Evolutionary conservation across 2,113 vertebrate species (phyloP).

Genomic region (Ailuropoda melanoleuca): DNA sequence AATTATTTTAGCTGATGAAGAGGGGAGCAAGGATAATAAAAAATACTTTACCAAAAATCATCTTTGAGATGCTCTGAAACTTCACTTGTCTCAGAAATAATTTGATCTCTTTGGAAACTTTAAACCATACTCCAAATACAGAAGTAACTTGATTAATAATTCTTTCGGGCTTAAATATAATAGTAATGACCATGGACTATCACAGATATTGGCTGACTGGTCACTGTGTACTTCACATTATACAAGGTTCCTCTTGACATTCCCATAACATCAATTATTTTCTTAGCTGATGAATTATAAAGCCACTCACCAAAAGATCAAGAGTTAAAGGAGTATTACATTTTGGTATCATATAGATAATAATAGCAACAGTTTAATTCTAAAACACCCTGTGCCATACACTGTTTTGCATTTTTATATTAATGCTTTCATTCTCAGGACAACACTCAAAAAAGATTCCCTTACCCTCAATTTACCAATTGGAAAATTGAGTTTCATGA

Average conservation of each 20-base stretch:
- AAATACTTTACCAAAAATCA: neutral
- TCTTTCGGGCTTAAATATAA: neutral
- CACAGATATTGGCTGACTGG: neutral
- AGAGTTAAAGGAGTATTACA: neutral
- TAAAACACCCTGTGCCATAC: neutral
- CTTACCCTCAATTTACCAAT: neutral
- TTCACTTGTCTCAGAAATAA: neutral
- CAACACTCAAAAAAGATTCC: neutral
- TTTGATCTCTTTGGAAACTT: neutral
- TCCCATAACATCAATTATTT: neutral
- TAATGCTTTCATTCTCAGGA: neutral
- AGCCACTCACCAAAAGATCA: neutral
- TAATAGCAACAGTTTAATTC: neutral
- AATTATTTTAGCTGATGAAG: neutral
- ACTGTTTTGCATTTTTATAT: neutral
- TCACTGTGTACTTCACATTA: neutral
- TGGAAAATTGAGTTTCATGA: neutral
- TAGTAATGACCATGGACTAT: neutral
- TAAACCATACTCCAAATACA: neutral
- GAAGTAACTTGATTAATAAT: neutral
- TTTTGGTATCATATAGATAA: neutral
- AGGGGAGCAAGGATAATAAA: neutral
- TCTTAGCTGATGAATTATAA: neutral
- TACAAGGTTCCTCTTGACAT: neutral
- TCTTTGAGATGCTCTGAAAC: neutral